phyloP scores from a whole-genome alignment of 1,140 invertebrate genomes.

The Sipha flava region DNA sequence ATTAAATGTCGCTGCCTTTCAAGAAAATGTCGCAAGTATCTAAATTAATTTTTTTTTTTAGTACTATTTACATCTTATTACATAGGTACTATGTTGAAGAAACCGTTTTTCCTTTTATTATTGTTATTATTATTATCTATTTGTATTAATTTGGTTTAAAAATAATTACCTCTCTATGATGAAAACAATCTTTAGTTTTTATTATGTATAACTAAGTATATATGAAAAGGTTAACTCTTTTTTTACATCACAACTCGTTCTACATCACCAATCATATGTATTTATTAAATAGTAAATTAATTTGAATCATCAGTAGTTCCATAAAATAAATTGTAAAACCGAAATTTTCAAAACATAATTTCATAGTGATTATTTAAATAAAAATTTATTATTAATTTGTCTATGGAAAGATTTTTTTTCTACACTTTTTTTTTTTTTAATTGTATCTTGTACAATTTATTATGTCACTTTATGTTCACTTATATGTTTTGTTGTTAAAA shows the following conservation, averaged over 20 bases:
- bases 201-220: no score
- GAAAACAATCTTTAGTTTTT: neutral
- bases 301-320: no score
- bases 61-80: neutral
- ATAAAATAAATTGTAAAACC: no score
- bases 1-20: conserved; percentile 94
- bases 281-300: no score
- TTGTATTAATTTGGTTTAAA: neutral
- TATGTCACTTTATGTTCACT: neutral
- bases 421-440: conserved; percentile 6
- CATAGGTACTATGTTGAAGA: neutral
- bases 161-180: neutral
- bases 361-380: no score
- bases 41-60: conserved; percentile 68
- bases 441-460: neutral
- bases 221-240: no score
- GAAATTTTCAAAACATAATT: no score
- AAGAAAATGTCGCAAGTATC: conserved; percentile 86
- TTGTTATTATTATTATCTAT: neutral
- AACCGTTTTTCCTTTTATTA: neutral
- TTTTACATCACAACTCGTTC: no score
- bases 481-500: neutral
- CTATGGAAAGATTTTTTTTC: no score
- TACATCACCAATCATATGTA: no score
- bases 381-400: no score